Evolutionary conservation across 2,113 vertebrate species (phyloP).

Genomic region (Arizona elegans): DNA sequence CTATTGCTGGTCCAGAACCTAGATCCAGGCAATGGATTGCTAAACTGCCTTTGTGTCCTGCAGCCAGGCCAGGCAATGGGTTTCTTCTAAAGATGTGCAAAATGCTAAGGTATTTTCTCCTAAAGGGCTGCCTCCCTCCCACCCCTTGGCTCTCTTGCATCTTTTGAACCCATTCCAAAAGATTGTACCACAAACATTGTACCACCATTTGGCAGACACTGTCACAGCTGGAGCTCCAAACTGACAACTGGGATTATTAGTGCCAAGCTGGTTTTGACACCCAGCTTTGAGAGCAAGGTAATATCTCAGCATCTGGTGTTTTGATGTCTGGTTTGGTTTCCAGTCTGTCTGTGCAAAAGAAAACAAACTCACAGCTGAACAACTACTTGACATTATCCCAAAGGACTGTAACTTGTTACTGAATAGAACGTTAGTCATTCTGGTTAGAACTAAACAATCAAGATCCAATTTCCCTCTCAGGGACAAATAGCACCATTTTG

Average conservation of each 20-base stretch:
- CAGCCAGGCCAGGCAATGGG: background rate
- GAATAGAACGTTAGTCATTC: background rate
- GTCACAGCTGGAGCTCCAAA: background rate
- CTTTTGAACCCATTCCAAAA: background rate
- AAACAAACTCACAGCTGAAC: background rate
- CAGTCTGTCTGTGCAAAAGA: background rate
- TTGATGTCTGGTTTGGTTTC: slow-evolving; percentile 9
- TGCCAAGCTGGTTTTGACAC: background rate
- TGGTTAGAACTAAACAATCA: background rate
- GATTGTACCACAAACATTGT: too few species aligned
- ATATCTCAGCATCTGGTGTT: background rate
- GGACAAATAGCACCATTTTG: background rate
- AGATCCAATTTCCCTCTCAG: background rate
- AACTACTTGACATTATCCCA: background rate
- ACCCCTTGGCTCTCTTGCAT: background rate
- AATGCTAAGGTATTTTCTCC: background rate
- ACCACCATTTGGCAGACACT: background rate
- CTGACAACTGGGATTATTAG: background rate
- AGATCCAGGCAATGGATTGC: background rate
- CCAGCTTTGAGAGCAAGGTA: background rate
- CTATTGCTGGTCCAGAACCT: background rate
- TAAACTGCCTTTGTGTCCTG: background rate
- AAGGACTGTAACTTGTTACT: background rate
- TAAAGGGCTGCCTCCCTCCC: background rate
- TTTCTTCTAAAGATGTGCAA: background rate